Conservation (phyloP, 2,113 vertebrate species). For the Eudyptes chrysolophus region DNA sequence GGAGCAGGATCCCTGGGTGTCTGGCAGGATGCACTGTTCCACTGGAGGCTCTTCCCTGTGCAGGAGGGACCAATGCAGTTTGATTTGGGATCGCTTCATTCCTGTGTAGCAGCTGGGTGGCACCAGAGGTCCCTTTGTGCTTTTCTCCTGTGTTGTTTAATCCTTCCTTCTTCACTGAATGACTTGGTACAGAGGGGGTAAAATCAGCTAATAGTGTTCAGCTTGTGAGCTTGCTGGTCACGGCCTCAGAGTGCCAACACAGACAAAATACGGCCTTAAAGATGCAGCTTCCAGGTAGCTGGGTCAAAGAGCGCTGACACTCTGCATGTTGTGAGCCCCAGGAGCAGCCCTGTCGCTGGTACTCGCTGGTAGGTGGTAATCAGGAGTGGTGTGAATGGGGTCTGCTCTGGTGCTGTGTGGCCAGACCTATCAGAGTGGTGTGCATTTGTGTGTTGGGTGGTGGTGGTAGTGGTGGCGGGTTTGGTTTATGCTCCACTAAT, state of each 20-base stretch:
- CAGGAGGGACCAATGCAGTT: not conserved
- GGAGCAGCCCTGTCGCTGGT: not conserved
- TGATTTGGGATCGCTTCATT: not conserved
- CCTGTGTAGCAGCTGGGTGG: not conserved
- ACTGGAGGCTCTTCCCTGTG: not conserved
- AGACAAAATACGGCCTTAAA: fast-evolving
- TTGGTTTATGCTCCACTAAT: conserved; percentile 90
- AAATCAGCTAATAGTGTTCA: not conserved
- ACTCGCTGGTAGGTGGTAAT: not conserved
- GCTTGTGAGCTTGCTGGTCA: not conserved
- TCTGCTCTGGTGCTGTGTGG: not conserved
- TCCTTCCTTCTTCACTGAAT: not conserved
- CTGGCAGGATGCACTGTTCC: not conserved
- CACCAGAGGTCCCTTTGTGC: not conserved
- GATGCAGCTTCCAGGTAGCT: too few relatives aligned
- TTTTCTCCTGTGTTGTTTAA: not conserved
- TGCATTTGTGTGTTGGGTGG: conserved; percentile 54
- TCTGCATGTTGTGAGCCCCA: not conserved
- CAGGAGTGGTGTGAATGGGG: not conserved
- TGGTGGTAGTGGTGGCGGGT: conserved; percentile 54
- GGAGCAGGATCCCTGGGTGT: not conserved
- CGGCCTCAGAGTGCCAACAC: not conserved
- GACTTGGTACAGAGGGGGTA: not conserved
- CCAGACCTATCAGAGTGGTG: not conserved
- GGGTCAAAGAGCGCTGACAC: fast-evolving